A percentile compares a stretch with the other conserved stretches of the same genome.
Evolutionary conservation across 2,113 vertebrate genomes (phyloP).

Genomic region (Brienomyrus brachyistius): DNA sequence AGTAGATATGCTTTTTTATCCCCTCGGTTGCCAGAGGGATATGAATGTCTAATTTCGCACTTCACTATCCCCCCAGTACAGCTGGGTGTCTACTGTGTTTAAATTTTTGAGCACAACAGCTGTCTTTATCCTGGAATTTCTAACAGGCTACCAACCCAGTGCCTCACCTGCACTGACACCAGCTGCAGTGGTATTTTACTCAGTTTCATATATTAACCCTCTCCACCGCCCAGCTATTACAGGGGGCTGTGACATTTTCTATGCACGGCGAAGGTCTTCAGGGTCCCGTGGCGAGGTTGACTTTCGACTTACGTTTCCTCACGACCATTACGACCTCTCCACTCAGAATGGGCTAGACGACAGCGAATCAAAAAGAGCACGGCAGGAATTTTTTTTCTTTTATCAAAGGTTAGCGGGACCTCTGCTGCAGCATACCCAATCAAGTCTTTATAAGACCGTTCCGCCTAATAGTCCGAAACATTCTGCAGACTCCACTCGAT

Average conservation of each 20-base stretch:
- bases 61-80: neutral
- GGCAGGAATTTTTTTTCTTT: slow-evolving; percentile 17
- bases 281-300: slow-evolving; percentile 8
- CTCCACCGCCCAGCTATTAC: neutral
- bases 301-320: slow-evolving; percentile 25
- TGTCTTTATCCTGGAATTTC: neutral
- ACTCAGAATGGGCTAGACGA: slow-evolving; percentile 22
- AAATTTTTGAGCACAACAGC: neutral
- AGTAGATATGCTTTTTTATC: neutral
- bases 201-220: neutral
- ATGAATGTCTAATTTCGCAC: neutral
- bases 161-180: neutral
- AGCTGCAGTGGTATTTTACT: neutral
- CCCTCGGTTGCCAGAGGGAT: neutral
- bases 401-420: slow-evolving; percentile 37
- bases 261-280: neutral
- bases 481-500: neutral
- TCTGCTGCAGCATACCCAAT: slow-evolving; percentile 29
- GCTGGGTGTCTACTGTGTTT: slow-evolving; percentile 1
- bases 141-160: neutral
- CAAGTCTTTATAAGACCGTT: slow-evolving; percentile 36
- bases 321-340: neutral
- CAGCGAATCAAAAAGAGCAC: slow-evolving; percentile 19
- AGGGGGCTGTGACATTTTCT: slow-evolving; percentile 26
- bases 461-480: neutral